phyloP scores from a whole-genome alignment of 2,797 vertebrate species.

The Taenioides sp. region DNA sequence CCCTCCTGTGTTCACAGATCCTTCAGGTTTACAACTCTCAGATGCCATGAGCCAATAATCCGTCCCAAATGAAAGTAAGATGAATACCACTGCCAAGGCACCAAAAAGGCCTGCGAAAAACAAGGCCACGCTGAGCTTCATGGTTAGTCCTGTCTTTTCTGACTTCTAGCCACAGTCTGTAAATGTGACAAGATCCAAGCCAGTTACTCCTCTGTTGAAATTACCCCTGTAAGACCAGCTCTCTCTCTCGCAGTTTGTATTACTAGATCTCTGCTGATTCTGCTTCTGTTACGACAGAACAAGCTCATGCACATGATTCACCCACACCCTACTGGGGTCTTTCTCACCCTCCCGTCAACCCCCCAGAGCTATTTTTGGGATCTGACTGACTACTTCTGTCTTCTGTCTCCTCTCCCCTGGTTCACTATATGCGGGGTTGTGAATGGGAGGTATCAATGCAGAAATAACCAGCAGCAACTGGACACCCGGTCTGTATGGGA shows the following conservation, averaged over 20 bases:
- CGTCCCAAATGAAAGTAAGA: constrained; percentile 92
- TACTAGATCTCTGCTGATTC: constrained; percentile 32
- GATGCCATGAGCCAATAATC: constrained; percentile 96
- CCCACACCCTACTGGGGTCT: constrained; percentile 63
- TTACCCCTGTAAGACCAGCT: constrained; percentile 3
- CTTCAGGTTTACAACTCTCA: constrained; percentile 77
- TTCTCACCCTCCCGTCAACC: constrained; percentile 45
- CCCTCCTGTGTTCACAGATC: constrained; percentile 9
- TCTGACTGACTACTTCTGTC: constrained; percentile 79
- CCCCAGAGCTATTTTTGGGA: constrained; percentile 86
- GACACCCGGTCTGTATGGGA: constrained; percentile 61
- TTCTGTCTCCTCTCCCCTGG: constrained; percentile 45
- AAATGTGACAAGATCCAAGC: constrained; percentile 46
- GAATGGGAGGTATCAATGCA: constrained; percentile 64
- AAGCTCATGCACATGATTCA: constrained; percentile 61
- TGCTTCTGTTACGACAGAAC: constrained; percentile 52
- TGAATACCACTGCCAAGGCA: constrained; percentile 86
- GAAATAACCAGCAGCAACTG: constrained; percentile 89
- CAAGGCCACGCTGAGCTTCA: constrained; percentile 89
- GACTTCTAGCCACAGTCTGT: constrained; percentile 33
- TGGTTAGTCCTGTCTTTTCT: constrained; percentile 55
- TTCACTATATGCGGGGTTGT: constrained; percentile 29
- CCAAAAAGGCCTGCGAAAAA: constrained; percentile 96
- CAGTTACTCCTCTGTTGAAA: constrained; percentile 26
- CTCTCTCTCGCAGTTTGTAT: constrained; percentile 3